Conservation (phyloP, 2,888 invertebrate species). For the Epinotia bilunana region DNA sequence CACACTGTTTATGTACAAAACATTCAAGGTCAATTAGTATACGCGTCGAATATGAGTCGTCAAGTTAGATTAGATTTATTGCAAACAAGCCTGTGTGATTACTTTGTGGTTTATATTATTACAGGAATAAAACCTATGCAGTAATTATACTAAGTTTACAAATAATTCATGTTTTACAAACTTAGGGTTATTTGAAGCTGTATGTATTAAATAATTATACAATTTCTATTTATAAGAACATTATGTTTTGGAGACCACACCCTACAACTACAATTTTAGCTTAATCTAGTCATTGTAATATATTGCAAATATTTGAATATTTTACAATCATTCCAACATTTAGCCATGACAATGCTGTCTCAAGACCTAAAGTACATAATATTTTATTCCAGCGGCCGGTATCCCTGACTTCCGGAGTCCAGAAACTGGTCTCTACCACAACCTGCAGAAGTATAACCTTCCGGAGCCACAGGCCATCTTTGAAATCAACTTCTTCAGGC, state of each 20-base stretch:
- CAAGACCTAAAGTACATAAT: not conserved
- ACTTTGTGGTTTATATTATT: not conserved
- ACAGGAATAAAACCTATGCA: not conserved
- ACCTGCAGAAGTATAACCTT: slow-evolving; percentile 95
- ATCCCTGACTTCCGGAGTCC: slow-evolving; percentile 98
- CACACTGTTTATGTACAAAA: slow-evolving; percentile 38
- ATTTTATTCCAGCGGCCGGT: slow-evolving; percentile 90
- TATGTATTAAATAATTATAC: no score
- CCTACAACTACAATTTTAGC: no score
- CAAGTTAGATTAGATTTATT: slow-evolving; percentile 16
- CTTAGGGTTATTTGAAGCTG: no score
- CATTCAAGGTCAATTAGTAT: slow-evolving; percentile 39
- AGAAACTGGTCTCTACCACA: slow-evolving; percentile 95
- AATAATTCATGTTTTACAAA: no score
- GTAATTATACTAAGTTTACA: no score
- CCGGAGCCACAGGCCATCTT: slow-evolving; percentile 97
- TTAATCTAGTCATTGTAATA: no score
- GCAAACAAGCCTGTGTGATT: not conserved
- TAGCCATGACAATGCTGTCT: not conserved
- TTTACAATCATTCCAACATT: no score
- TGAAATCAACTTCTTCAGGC: slow-evolving; percentile 93
- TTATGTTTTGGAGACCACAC: no score
- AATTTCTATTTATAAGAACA: no score
- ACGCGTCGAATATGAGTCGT: slow-evolving; percentile 28
- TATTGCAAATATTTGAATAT: no score